Evolutionary conservation across 2,113 vertebrate species (phyloP).

Genomic region (Bufo gargarizans): DNA sequence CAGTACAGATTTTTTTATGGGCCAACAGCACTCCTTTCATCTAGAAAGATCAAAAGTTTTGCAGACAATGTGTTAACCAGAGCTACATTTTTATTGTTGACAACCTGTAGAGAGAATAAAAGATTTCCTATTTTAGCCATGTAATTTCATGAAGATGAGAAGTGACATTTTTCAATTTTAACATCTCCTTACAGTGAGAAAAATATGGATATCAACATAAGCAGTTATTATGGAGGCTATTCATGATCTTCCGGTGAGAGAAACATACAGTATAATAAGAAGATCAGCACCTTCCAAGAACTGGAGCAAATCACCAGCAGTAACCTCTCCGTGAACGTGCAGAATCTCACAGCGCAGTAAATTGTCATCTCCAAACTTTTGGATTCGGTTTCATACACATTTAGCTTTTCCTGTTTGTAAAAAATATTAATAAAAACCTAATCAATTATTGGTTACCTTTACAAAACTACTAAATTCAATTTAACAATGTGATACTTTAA

Average conservation of each 20-base stretch:
- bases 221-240: slow-evolving; percentile 14
- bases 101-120: slow-evolving; percentile 1
- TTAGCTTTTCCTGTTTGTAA: slow-evolving; percentile 70
- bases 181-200: slow-evolving; percentile 48
- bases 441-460: neutral
- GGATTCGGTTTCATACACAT: slow-evolving; percentile 75
- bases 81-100: neutral
- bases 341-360: slow-evolving; percentile 74
- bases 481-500: neutral
- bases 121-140: slow-evolving; percentile 19
- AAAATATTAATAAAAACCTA: neutral
- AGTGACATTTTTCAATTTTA: slow-evolving; percentile 42
- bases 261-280: slow-evolving; percentile 26
- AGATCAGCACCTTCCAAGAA: slow-evolving; percentile 75
- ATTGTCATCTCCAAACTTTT: slow-evolving; percentile 66
- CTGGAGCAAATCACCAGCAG: slow-evolving; percentile 74
- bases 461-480: neutral
- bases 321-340: slow-evolving; percentile 75
- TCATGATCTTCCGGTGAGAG: slow-evolving; percentile 1
- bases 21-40: neutral
- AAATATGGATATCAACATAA: slow-evolving; percentile 45
- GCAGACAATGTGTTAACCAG: neutral
- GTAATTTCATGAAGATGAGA: slow-evolving; percentile 37
- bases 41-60: neutral
- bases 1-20: neutral